These are phyloP conservation scores for Euwallacea fornicatus DNA, from an alignment of 1,140 invertebrate species.

Conservation along the genomic window DNA sequence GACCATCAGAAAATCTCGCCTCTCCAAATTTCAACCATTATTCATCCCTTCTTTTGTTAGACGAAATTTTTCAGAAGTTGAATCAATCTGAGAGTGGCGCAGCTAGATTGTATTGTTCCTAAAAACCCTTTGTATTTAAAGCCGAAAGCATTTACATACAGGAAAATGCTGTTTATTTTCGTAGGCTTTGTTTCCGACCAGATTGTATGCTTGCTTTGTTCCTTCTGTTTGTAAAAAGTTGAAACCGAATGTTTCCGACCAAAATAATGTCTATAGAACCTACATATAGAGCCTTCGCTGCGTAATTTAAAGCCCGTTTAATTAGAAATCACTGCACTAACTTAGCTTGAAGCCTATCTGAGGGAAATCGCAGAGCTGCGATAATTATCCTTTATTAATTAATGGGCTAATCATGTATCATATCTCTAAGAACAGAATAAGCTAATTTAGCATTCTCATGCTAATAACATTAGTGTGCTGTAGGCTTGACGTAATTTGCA, in stretches of 20 bases:
- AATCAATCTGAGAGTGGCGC: not conserved
- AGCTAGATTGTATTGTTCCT: constrained; percentile 6
- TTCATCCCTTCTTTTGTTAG: not conserved
- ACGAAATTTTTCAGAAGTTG: not conserved
- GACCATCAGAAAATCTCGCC: too few relatives aligned
- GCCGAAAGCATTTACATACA: constrained; percentile 2
- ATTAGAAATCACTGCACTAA: too few relatives aligned
- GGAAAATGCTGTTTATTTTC: constrained; percentile 5
- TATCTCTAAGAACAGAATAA: constrained; percentile 21
- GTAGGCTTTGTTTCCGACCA: constrained; percentile 3
- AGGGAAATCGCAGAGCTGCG: not conserved
- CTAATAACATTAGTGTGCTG: not conserved
- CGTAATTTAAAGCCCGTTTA: too few relatives aligned
- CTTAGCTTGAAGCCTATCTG: too few relatives aligned
- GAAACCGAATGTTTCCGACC: not conserved
- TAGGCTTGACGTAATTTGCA: constrained; percentile 5
- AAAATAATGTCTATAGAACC: not conserved
- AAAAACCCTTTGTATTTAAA: constrained; percentile 6
- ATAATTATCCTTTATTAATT: constrained; percentile 23
- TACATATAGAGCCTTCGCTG: not conserved
- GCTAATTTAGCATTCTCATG: constrained; percentile 11
- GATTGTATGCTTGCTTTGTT: constrained; percentile 5
- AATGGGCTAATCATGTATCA: constrained; percentile 18
- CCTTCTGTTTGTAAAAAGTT: not conserved
- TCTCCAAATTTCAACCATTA: not conserved